Conservation (phyloP, 2,888 invertebrate genomes). For the Mythimna impura region DNA sequence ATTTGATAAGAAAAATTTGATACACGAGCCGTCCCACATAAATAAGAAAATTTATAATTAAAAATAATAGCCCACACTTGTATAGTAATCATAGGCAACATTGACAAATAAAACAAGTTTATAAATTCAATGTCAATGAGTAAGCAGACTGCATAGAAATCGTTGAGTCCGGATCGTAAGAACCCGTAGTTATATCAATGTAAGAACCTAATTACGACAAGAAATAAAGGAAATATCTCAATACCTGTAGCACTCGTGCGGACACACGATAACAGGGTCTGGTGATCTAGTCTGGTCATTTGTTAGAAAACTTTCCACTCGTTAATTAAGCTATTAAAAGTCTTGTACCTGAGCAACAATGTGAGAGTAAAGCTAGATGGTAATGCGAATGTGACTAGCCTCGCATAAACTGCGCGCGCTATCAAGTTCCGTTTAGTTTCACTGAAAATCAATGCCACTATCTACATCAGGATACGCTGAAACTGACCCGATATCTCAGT, state of each 20-base stretch:
- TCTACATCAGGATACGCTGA: neutral
- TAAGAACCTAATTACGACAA: constrained; percentile 47
- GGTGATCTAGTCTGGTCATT: constrained; percentile 50
- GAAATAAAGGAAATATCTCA: constrained; percentile 65
- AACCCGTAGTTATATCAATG: too few species aligned
- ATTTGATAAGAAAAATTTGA: neutral
- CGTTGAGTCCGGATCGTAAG: constrained; percentile 45
- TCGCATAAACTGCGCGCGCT: constrained; percentile 22
- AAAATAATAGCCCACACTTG: constrained; percentile 23
- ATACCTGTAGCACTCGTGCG: constrained; percentile 47
- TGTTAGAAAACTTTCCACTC: constrained; percentile 61
- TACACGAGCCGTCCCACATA: constrained; percentile 23
- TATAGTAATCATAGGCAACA: constrained; percentile 32
- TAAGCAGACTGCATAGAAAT: constrained; percentile 53
- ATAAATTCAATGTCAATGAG: constrained; percentile 57
- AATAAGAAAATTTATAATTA: constrained; percentile 22
- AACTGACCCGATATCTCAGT: constrained; percentile 13
- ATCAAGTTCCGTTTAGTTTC: constrained; percentile 8
- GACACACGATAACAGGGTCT: constrained; percentile 45
- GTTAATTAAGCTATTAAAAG: constrained; percentile 67
- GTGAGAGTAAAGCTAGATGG: constrained; percentile 52
- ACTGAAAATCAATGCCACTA: constrained; percentile 12
- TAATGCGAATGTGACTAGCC: constrained; percentile 51
- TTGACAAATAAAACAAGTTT: constrained; percentile 47
- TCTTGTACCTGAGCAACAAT: constrained; percentile 55